phyloP scores from a whole-genome alignment of 2,888 invertebrate species.

The Sycophila texana region DNA sequence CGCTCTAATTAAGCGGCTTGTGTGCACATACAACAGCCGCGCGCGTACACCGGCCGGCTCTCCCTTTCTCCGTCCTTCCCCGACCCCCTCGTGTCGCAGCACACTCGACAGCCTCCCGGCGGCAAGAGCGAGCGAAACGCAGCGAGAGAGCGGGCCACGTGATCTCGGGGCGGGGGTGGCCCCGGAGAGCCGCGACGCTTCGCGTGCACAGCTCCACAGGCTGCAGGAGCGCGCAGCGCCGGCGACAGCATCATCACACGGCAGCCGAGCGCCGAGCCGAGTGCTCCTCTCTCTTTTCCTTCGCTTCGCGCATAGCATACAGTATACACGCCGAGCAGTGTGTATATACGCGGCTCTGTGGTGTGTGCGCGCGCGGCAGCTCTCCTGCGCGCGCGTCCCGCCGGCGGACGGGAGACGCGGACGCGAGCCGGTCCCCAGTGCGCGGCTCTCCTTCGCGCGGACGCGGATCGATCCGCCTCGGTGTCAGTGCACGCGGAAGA shows the following conservation, averaged over 20 bases:
- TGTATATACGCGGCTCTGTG: neutral
- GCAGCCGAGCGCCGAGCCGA: slow-evolving; percentile 40
- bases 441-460: neutral
- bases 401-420: neutral
- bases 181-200: slow-evolving; percentile 65
- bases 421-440: slow-evolving; percentile 6
- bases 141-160: slow-evolving; percentile 69
- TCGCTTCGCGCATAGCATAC: too few relatives aligned
- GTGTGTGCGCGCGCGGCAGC: neutral
- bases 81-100: too few relatives aligned
- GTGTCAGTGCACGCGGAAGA: neutral
- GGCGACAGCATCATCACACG: slow-evolving; percentile 29
- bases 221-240: slow-evolving; percentile 62
- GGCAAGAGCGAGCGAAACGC: slow-evolving; percentile 34
- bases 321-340: neutral
- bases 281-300: neutral
- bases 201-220: slow-evolving; percentile 74
- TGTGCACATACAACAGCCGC: slow-evolving; percentile 12
- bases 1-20: slow-evolving; percentile 60
- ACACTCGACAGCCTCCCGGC: too few relatives aligned
- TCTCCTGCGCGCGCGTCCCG: neutral
- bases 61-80: neutral
- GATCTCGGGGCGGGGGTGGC: slow-evolving; percentile 73
- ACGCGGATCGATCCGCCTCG: neutral
- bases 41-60: slow-evolving; percentile 38